Evolutionary conservation across 2,888 invertebrate species (phyloP).

Genomic region (Cheilosia grossa): DNA sequence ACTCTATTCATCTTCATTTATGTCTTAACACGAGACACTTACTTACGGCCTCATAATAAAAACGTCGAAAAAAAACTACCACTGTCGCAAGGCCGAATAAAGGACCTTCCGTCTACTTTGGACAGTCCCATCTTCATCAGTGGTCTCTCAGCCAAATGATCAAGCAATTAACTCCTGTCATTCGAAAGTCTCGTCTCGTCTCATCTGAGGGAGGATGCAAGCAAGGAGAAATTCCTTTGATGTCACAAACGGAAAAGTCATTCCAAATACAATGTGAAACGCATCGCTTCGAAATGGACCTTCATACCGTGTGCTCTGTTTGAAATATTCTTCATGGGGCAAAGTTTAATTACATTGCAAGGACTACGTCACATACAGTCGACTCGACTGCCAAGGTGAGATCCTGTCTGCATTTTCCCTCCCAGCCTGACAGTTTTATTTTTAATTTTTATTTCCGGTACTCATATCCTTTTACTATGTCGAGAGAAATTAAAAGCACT

Average conservation of each 20-base stretch:
- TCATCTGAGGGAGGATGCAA: conserved; percentile 31
- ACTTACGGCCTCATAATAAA: no score
- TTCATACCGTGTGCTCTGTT: conserved; percentile 5
- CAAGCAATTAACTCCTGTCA: conserved; percentile 33
- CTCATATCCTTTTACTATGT: conserved; percentile 59
- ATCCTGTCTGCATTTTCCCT: conserved; percentile 46
- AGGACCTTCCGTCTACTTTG: background rate
- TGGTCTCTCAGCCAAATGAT: conserved; percentile 5
- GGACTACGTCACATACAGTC: conserved; percentile 51
- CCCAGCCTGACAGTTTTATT: conserved; percentile 28
- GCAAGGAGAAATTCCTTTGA: conserved; percentile 62
- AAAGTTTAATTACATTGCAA: conserved; percentile 68
- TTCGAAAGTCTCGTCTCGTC: conserved; percentile 20
- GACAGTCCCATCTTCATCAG: background rate
- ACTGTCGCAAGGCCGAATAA: background rate
- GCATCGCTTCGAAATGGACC: conserved; percentile 19
- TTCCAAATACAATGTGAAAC: conserved; percentile 10
- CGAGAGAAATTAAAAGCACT: conserved; percentile 64
- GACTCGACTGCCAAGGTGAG: conserved; percentile 15
- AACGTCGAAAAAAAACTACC: conserved; percentile 4
- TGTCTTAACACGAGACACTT: no score
- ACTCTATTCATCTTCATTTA: no score
- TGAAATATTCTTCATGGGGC: conserved; percentile 27
- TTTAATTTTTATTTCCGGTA: conserved; percentile 32
- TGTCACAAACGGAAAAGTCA: conserved; percentile 39